phyloP scores from a whole-genome alignment of 37 sponge, comb jelly and placozoan species.

The Aplysina aerophoba region DNA sequence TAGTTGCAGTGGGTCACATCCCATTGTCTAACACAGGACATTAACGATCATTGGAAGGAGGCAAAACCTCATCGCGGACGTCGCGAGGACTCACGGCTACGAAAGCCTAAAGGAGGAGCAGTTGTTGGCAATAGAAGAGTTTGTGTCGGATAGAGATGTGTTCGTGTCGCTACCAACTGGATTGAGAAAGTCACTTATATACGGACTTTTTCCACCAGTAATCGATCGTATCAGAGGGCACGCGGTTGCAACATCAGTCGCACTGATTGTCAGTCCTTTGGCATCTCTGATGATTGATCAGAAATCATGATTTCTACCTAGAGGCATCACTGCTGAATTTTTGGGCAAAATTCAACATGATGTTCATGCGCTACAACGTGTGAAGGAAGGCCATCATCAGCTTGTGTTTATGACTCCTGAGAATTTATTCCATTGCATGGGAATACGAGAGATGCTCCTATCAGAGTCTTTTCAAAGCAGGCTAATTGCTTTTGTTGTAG shows the following conservation, averaged over 20 bases:
- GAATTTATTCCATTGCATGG: background rate
- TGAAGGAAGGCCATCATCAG: constrained; percentile 29
- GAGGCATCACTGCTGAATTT: constrained; percentile 22
- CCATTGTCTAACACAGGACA: too few species aligned
- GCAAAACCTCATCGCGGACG: too few species aligned
- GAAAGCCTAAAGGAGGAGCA: too few species aligned
- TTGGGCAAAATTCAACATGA: background rate
- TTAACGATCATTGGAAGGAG: too few species aligned
- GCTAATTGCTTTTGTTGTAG: constrained; percentile 21
- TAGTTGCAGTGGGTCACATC: too few species aligned
- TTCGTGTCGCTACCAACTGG: constrained; percentile 47
- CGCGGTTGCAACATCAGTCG: constrained; percentile 4
- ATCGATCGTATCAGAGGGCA: constrained; percentile 2
- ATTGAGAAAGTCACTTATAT: constrained; percentile 27
- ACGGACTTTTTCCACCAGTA: constrained; percentile 22
- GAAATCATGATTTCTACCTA: constrained; percentile 14
- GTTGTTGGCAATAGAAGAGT: background rate
- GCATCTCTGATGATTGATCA: constrained; percentile 22
- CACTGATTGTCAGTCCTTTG: constrained; percentile 2
- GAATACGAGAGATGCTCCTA: background rate
- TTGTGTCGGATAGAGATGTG: constrained; percentile 14
- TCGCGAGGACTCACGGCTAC: too few species aligned
- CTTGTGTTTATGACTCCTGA: constrained; percentile 30
- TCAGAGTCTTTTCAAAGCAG: background rate
- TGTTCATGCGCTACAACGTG: constrained; percentile 13